Evolutionary conservation across 2,888 invertebrate species (phyloP).

Genomic region (Melanophora roralis): DNA sequence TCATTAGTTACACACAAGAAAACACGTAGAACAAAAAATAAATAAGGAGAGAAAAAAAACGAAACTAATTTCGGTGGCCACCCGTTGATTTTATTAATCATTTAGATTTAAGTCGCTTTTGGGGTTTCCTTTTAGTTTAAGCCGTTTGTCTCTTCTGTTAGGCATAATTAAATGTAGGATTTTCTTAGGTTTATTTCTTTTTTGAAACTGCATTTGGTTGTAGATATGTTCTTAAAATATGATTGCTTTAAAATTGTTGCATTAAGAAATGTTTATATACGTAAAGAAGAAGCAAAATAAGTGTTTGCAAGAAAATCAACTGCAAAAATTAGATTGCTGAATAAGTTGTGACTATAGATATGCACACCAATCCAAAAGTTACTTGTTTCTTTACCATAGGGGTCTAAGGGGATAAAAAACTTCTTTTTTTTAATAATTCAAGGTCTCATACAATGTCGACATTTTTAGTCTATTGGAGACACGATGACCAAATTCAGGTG

Average conservation of each 20-base stretch:
- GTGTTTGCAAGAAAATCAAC: neutral
- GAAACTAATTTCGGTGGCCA: constrained; percentile 62
- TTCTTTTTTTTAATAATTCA: too few species aligned
- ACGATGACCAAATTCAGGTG: too few species aligned
- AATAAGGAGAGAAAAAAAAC: constrained; percentile 24
- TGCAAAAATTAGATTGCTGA: too few species aligned
- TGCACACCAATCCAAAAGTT: too few species aligned
- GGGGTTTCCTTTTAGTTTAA: constrained; percentile 7
- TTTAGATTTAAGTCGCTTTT: constrained; percentile 48
- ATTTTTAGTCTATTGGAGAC: too few species aligned
- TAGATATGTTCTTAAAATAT: too few species aligned
- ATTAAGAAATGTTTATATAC: constrained; percentile 1
- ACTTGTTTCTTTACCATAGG: too few species aligned
- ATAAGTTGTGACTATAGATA: too few species aligned
- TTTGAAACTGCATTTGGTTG: constrained; percentile 41
- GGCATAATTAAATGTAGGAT: constrained; percentile 3
- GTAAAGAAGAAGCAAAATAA: constrained; percentile 6
- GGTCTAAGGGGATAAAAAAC: too few species aligned
- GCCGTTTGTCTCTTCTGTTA: constrained; percentile 3
- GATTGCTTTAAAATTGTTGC: constrained; percentile 43
- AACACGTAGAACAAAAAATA: neutral
- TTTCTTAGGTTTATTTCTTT: neutral
- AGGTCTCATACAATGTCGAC: too few species aligned
- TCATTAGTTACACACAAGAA: constrained; percentile 47
- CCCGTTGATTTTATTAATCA: constrained; percentile 66